A percentile compares a stretch with the other conserved stretches of the same genome.
Conservation (phyloP, 2,797 vertebrate species). For the Amphiprion clarkii region DNA sequence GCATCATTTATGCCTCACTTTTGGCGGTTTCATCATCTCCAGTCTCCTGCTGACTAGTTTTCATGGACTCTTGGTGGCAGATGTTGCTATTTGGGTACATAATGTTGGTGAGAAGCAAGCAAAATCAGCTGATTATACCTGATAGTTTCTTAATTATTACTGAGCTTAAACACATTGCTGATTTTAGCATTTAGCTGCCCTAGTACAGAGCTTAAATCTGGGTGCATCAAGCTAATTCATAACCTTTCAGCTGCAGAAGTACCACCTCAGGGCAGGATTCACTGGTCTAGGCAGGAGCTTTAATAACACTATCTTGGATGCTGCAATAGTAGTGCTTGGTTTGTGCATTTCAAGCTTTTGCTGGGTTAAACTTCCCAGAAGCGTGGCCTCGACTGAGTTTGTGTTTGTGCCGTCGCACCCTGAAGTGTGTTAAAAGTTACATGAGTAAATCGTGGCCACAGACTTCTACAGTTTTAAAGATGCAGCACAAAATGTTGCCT, state of each 20-base stretch:
- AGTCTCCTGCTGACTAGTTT: too few relatives aligned
- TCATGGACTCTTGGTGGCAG: too few relatives aligned
- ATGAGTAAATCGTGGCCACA: not conserved
- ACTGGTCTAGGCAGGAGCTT: not conserved
- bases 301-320: not conserved
- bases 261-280: not conserved
- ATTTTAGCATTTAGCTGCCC: constrained; percentile 5
- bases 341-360: too few relatives aligned
- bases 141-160: not conserved
- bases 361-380: too few relatives aligned
- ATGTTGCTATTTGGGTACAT: not conserved
- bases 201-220: too few relatives aligned
- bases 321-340: not conserved
- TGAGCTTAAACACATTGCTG: not conserved
- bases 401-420: not conserved
- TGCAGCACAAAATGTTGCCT: constrained; percentile 16
- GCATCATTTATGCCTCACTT: too few relatives aligned
- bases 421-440: constrained; percentile 2
- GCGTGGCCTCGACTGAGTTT: too few relatives aligned
- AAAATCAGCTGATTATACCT: not conserved
- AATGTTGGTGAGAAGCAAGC: too few relatives aligned
- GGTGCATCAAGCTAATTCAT: not conserved
- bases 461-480: constrained; percentile 9
- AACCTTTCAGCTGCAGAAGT: not conserved
- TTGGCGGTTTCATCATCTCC: too few relatives aligned